Evolutionary conservation across 2,888 invertebrate genomes (phyloP), one percentile per base, ranked within the genome.

Genomic region (Heliconius ismenius): DNA sequence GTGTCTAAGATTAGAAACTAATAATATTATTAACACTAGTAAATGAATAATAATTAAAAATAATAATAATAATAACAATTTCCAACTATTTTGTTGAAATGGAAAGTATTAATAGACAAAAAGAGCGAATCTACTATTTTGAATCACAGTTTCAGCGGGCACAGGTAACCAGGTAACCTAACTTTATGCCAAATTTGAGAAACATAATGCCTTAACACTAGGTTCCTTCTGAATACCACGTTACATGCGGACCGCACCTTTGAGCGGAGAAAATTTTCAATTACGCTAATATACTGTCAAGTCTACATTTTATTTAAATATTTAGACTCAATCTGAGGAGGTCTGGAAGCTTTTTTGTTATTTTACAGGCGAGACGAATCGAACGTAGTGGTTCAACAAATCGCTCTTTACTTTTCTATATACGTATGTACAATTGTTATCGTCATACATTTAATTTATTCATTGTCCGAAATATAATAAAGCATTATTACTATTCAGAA

Each of bases 321-420:
- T 28, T 64, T 64, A 32, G 32, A 32, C 64, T 28, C 28, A 32
- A 32, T 64, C 32, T 4, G 36, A 65, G 10, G 4, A n/a, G 11
- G 39, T 39, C 65, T 65, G 39, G 65, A 65, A 65, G 65, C 65
- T 36, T 65, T 65, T 39, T 65, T 65, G 65, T 65, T 65, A 65
- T 65, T 39, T 65, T 65, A 39, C 39, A 36, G 65, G 36, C 65
- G 36, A 39, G 39, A 65, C 65, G 65, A n/a, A 39, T 58, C n/a
- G 69, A 18, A 43, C 10, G 9, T 43, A 68, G 21, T 24, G 15
- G 28, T 32, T n/a, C 54, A 70, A 54, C 13, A 13, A 49, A 28
- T 49, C 21, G 2, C 21, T 54, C 54, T 11, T 54, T 54, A 24
- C 54, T 54, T 49, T 49, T 18, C 49, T 49, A 49, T 18, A 18